Conservation (phyloP, 2,888 invertebrate species). For the Parthenolecanium corni region DNA sequence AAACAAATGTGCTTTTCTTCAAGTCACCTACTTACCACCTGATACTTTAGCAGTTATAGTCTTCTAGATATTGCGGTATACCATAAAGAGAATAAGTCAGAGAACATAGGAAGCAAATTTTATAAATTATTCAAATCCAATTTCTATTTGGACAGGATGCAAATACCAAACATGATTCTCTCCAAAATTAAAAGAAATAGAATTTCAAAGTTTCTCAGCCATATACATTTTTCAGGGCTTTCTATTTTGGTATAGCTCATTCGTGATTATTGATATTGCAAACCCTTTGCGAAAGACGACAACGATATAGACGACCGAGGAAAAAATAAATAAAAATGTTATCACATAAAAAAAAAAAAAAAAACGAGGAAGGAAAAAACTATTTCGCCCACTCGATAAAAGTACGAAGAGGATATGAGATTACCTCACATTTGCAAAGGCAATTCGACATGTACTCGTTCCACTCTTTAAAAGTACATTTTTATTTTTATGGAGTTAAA, state of each 20-base stretch:
- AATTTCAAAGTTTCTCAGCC: neutral
- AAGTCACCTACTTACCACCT: too few species aligned
- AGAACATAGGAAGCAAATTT: neutral
- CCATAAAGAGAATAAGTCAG: too few species aligned
- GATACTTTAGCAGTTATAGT: too few species aligned
- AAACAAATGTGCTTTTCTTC: too few species aligned
- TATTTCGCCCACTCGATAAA: slow-evolving; percentile 18
- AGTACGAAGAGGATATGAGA: slow-evolving; percentile 13
- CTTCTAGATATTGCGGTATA: too few species aligned
- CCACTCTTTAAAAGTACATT: slow-evolving; percentile 14
- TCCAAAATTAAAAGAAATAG: neutral
- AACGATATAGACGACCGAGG: neutral
- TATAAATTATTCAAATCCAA: neutral
- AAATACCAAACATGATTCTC: too few species aligned
- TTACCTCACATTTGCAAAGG: slow-evolving; percentile 19
- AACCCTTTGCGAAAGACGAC: too few species aligned
- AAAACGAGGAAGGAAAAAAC: neutral
- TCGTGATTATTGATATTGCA: neutral
- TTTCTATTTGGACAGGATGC: neutral
- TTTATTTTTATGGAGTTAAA: slow-evolving; percentile 7
- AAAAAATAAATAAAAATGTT: too few species aligned
- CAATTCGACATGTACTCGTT: slow-evolving; percentile 19
- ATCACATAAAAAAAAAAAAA: neutral
- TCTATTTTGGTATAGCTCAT: slow-evolving; percentile 1
- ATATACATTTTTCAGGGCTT: slow-evolving; percentile 8